Evolutionary conservation across 1,140 invertebrate species (phyloP), one percentile per base, ranked within the genome.

Genomic region (Hycleus phaleratus): DNA sequence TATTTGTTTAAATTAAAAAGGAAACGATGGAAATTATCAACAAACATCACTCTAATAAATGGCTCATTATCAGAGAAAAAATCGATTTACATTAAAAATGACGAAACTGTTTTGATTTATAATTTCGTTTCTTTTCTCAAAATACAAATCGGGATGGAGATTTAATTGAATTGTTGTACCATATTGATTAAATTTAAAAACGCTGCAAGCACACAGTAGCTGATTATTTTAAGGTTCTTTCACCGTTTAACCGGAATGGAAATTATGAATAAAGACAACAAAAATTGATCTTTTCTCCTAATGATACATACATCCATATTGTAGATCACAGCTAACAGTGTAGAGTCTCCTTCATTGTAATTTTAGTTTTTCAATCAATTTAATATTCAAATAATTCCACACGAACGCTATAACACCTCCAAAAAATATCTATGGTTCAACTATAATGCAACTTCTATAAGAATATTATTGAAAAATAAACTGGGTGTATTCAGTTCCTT

Each of bases 251-350:
- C 3, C 32, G 32, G 40, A 10, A 42, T 42, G 5, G 40, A 42
- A 42, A 10, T 4, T 18, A 18, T 18, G 18, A 18, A 18, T 18
- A 1, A 18, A 18, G 18, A 18, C 18, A 18, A 18, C 1, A 18
- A 9, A 42, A 42, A 42, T 8, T 42, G 40, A 9, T 42, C 11
- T n/a, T 11, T 59, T 60, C 47, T 40, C 42, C 49, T 54, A 49
- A 60, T 55, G 55, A 63, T 63, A 63, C 32, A 64, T 32, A 60
- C 56, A 61, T 65, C 58, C 63, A 62, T 62, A 65, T 65, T 62
- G 63, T 65, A 65, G 63, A 65, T 65, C 63, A 65, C 63, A 65
- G 63, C 60, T 65, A 65, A 58, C 58, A 61, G 63, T 65, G 63
- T 62, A 64, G 59, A 61, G 56, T 65, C 60, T 59, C 60, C 60